A percentile compares a stretch with the other conserved stretches of the same genome.
phyloP scores from a whole-genome alignment of 2,113 vertebrate species.

The Tachysurus vachellii region DNA sequence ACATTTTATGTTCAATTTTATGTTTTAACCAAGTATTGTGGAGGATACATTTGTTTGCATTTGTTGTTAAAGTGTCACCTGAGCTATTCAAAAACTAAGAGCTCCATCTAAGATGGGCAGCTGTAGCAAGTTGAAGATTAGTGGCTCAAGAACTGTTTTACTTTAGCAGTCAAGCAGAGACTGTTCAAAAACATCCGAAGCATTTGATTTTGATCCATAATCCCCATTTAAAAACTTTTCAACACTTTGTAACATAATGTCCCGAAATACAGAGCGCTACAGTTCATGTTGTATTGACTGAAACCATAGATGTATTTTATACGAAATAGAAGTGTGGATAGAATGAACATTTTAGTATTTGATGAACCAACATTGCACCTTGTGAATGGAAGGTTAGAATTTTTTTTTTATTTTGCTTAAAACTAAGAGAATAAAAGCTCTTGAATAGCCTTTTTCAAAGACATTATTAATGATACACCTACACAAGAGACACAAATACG shows the following conservation, averaged over 20 bases:
- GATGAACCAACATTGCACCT: constrained; percentile 50
- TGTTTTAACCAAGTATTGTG: constrained; percentile 43
- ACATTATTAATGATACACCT: constrained; percentile 51
- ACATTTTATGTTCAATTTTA: constrained; percentile 48
- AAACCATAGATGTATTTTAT: constrained; percentile 56
- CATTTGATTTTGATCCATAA: constrained; percentile 61
- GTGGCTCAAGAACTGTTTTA: constrained; percentile 78
- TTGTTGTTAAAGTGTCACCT: constrained; percentile 38
- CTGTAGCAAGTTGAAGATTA: constrained; percentile 48
- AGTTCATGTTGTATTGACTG: constrained; percentile 52
- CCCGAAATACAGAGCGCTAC: constrained; percentile 70
- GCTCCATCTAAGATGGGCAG: constrained; percentile 38
- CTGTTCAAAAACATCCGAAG: constrained; percentile 56
- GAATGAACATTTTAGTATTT: constrained; percentile 46
- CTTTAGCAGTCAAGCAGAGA: constrained; percentile 61
- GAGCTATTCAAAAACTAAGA: constrained; percentile 47
- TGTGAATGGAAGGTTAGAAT: constrained; percentile 38
- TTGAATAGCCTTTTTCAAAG: constrained; percentile 49
- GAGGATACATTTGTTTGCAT: constrained; percentile 61
- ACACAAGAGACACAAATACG: constrained; percentile 39
- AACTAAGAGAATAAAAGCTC: constrained; percentile 44
- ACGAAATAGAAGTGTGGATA: constrained; percentile 50
- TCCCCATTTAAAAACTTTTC: constrained; percentile 65
- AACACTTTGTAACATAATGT: constrained; percentile 64
- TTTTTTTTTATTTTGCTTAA: constrained; percentile 38